Base-by-base conservation (phyloP, 1,140 invertebrate species). In the Caenorhabditis brenneri region DNA sequence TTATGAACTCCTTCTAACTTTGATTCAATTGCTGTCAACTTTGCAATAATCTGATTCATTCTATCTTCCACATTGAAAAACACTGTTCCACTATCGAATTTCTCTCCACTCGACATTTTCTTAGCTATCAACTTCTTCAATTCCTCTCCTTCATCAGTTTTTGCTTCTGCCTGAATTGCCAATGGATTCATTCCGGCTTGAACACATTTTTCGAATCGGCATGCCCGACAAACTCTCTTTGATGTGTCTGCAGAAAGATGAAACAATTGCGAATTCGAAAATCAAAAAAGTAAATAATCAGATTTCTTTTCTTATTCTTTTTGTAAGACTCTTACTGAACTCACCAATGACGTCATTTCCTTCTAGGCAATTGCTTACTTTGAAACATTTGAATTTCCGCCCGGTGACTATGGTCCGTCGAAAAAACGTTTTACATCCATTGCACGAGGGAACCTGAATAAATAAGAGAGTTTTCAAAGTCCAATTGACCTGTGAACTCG, bases 211-310 rank as follows among this genome's bases (percentile, higher is more conserved):
- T 55, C 53, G 2, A 55, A 55, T 55, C 53, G 53, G 15, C 53
- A 55, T 55, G 53, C 53, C 2, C 53, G 53, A 27, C 53, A 55
- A 5, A 55, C 53, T 55, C 53, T 24, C 15, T 55, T 24, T 15
- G 53, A 55, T 55, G 53, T 55, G 53, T 55, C 53, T 55, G 24
- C 24, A 55, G 22, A 55, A n/a, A 55, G n/a, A n/a, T 55, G 9
- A 55, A 55, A 55, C 24, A 55, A 55, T 55, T 27, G 24, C 9
- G 24, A 55, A 55, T 55, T 55, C 22, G 22, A 27, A 55, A 55
- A 55, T 55, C 53, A 55, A 55, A 55, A 55, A 55, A 27, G 53
- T 27, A 55, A 55, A 55, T 55, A 55, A 55, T 55, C 53, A n/a
- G 53, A 55, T 29, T 0, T 2, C 24, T 51, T 16, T 46, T 6